These are phyloP conservation scores for Dendroctonus valens DNA, from an alignment of 1,140 invertebrate species.

Conservation along the genomic window DNA sequence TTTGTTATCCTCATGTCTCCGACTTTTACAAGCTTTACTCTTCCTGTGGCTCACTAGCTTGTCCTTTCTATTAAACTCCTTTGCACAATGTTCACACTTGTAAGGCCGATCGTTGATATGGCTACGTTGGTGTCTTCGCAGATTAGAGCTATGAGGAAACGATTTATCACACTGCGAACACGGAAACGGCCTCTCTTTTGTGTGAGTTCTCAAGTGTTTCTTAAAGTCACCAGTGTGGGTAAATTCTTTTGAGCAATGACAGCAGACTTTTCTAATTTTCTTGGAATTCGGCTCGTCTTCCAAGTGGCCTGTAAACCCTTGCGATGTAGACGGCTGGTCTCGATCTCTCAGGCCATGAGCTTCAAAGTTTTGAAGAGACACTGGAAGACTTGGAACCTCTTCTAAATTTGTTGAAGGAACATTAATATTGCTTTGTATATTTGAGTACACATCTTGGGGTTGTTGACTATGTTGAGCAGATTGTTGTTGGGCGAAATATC, in stretches of 20 bases:
- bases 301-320: background rate
- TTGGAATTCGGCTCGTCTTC: background rate
- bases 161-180: constrained; percentile 72
- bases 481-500: too few relatives aligned
- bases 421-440: too few relatives aligned
- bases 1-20: too few relatives aligned
- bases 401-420: too few relatives aligned
- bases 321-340: constrained; percentile 31
- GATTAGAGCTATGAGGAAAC: constrained; percentile 68
- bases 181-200: constrained; percentile 68
- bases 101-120: constrained; percentile 65
- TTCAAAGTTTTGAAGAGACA: too few relatives aligned
- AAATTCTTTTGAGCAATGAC: constrained; percentile 45
- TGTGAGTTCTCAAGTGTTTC: constrained; percentile 71
- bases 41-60: constrained; percentile 60
- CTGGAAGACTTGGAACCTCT: too few relatives aligned
- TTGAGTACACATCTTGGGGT: too few relatives aligned
- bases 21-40: constrained; percentile 38
- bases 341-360: too few relatives aligned
- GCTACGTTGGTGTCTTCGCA: constrained; percentile 64
- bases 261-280: constrained; percentile 32
- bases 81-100: constrained; percentile 64
- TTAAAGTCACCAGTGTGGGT: constrained; percentile 48
- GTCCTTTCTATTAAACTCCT: constrained; percentile 68
- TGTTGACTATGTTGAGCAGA: too few relatives aligned